A percentile compares a stretch with the other conserved stretches of the same genome.
phyloP scores from a whole-genome alignment of 2,888 invertebrate genomes.

The Lycaena phlaeas region DNA sequence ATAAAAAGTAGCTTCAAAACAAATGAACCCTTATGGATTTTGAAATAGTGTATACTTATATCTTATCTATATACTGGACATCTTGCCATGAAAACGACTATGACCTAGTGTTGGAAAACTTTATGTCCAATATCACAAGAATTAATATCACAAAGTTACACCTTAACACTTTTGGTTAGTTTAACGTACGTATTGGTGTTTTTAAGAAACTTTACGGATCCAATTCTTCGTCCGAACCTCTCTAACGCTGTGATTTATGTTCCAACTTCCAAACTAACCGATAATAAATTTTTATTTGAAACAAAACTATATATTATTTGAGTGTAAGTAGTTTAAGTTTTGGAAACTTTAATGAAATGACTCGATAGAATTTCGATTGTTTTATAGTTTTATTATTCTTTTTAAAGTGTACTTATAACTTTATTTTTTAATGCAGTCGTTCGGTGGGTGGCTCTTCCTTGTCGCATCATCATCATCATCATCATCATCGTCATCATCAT shows the following conservation, averaged over 20 bases:
- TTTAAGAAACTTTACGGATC: constrained; percentile 2
- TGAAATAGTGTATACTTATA: no score
- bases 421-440: no score
- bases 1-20: no score
- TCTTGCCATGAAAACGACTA: no score
- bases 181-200: constrained; percentile 2
- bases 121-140: no score
- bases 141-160: background rate
- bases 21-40: no score
- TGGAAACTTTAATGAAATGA: constrained; percentile 6
- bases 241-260: constrained; percentile 2
- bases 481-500: no score
- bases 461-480: no score
- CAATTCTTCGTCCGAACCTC: background rate
- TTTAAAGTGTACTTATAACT: background rate
- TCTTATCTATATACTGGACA: no score
- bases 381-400: constrained; percentile 3
- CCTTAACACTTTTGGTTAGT: background rate
- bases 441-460: no score
- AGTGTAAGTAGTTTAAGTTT: background rate
- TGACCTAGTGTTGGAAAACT: no score
- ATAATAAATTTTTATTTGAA: constrained; percentile 10
- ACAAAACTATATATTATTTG: constrained; percentile 6
- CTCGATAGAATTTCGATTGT: background rate
- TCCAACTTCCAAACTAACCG: constrained; percentile 3